Base-by-base conservation (phyloP, 2,113 vertebrate genomes). In the Malurus cyaneus region DNA sequence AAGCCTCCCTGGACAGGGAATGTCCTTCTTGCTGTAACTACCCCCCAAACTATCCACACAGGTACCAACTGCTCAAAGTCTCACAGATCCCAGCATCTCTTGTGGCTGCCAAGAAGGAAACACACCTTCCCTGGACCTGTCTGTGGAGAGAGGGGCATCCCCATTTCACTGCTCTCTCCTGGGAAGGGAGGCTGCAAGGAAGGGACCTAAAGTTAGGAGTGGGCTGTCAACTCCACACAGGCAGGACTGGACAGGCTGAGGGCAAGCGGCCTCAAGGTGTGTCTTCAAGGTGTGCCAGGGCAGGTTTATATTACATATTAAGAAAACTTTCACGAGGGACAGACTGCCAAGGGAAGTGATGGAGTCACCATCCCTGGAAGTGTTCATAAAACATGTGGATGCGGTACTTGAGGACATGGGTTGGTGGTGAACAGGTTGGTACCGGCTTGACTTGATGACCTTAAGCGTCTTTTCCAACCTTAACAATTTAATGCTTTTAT, bases 1-100 rank as follows among this genome's bases (percentile, higher is more conserved):
- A 96, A 88, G 53, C 91, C 94, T 64, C 83, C 93, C 39, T 95
- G 87, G 95, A 97, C 59, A 47, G 18, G 8, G 29, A 71, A 59
- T 23, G 3, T 44, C 26, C 16, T 47, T 73, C 36, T 8, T 50
- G 12, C 20, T 28, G 14, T 29, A 60, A 80, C 18, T 62, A 39
- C 11, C 42, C 11, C 16, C 12, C 18, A 18, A 10, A 46, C 28
- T 36, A 20, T 32, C 29, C 44, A 34, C 28, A 8, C 19, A 16
- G 39, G 14, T 64, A 26, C 44, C 34, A 59, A n/a, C 19, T 50
- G 8, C 71, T 71, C 46, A 44, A 65, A 7, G 5, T 36, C 28
- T n/a, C 47, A 25, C 2, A 0, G 47, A 88, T 77, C 25, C 25
- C 12, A 7, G 8, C 25, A 46, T 31, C 13, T 84, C 39, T 14